Base-by-base conservation (phyloP, 2,113 vertebrate species). In the Synchiropus splendidus region DNA sequence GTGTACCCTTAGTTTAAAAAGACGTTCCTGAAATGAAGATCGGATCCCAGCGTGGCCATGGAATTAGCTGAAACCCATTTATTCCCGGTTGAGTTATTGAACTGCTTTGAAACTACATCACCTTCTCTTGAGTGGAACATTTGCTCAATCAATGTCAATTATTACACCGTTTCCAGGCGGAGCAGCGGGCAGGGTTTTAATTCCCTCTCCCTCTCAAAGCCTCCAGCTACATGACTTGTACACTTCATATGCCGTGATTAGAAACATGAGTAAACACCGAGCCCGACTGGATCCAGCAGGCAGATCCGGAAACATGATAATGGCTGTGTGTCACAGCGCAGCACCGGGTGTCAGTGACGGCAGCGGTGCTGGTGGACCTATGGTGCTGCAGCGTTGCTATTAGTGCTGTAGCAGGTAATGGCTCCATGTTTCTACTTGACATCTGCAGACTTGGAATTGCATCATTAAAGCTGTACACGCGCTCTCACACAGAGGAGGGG, bases 61-160 rank as follows among this genome's bases (percentile, higher is more conserved):
- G n/a, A n/a, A n/a, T n/a, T n/a, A n/a, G n/a, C n/a, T n/a, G n/a
- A n/a, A n/a, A n/a, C n/a, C n/a, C n/a, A n/a, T n/a, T n/a, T n/a
- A n/a, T n/a, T n/a, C n/a, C n/a, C n/a, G n/a, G n/a, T n/a, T n/a
- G n/a, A n/a, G n/a, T n/a, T n/a, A n/a, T n/a, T n/a, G n/a, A n/a
- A n/a, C n/a, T n/a, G n/a, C n/a, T n/a, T n/a, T n/a, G n/a, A n/a
- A n/a, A n/a, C n/a, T n/a, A n/a, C n/a, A n/a, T n/a, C n/a, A 80
- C 51, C 55, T 47, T 27, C 21, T 27, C 21, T n/a, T n/a, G 73
- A 66, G 67, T 48, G 66, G 67, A 83, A 72, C 79, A 79, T 81
- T 78, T 77, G 64, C 67, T 82, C 75, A 82, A 78, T 83, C 78
- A 80, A 80, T 83, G 78, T 68, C 67, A 66, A 82, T 83, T 83